A percentile compares a stretch with the other conserved stretches of the same genome.
Evolutionary conservation across 1,140 invertebrate species (phyloP).

Genomic region (Polypedilum vanderplanki): DNA sequence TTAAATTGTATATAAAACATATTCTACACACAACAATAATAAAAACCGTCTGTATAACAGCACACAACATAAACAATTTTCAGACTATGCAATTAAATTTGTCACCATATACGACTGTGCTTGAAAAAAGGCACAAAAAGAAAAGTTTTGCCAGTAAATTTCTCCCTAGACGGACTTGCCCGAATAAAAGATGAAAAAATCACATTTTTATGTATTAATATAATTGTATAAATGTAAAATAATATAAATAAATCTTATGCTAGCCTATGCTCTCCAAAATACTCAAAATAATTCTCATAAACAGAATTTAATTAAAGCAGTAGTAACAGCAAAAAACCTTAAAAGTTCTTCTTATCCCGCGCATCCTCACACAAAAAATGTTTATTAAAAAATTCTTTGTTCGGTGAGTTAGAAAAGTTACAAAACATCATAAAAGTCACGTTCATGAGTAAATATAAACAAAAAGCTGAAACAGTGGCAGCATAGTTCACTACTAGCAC

Average conservation of each 20-base stretch:
- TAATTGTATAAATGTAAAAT: neutral
- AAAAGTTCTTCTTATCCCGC: neutral
- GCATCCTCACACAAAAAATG: slow-evolving; percentile 10
- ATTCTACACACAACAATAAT: slow-evolving; percentile 8
- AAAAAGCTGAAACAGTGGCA: slow-evolving; percentile 1
- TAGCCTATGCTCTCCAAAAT: no score
- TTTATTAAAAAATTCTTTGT: slow-evolving; percentile 14
- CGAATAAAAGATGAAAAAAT: neutral
- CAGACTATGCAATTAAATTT: slow-evolving; percentile 6
- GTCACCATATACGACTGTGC: neutral
- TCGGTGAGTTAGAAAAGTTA: slow-evolving; percentile 5
- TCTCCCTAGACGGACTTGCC: neutral
- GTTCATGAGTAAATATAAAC: slow-evolving; percentile 14
- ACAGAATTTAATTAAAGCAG: no score
- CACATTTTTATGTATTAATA: neutral
- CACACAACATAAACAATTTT: slow-evolving; percentile 6
- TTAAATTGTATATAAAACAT: neutral
- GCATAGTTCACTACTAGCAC: no score
- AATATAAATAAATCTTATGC: no score
- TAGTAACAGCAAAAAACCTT: no score
- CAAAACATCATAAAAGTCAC: slow-evolving; percentile 13
- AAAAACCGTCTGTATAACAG: neutral
- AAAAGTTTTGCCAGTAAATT: slow-evolving; percentile 4
- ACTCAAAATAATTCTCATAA: no score
- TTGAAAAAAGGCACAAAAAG: no score